Conservation (phyloP, 2,113 vertebrate genomes). For the Monopterus albus region DNA sequence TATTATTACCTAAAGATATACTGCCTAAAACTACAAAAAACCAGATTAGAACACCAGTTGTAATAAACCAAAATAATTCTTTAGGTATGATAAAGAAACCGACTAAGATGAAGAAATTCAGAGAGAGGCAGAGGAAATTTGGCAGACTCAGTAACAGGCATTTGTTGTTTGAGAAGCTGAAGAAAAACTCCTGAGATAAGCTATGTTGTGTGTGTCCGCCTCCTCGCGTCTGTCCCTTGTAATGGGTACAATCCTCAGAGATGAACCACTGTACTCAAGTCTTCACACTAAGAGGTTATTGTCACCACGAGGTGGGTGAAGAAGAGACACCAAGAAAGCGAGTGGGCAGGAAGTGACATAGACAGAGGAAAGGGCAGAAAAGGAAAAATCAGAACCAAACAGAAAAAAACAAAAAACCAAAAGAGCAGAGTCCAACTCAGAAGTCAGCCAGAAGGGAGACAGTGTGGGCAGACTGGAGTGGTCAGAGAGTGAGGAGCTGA, state of each 20-base stretch:
- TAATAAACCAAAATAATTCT: constrained; percentile 2
- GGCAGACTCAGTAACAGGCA: neutral
- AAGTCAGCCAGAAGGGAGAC: constrained; percentile 51
- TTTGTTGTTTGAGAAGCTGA: constrained; percentile 37
- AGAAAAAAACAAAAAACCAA: constrained; percentile 37
- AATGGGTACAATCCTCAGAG: constrained; percentile 55
- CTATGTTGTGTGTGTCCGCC: constrained; percentile 5
- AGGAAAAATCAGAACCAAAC: constrained; percentile 45
- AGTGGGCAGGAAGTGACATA: constrained; percentile 29
- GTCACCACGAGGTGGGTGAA: constrained; percentile 62
- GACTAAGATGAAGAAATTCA: constrained; percentile 24
- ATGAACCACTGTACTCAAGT: constrained; percentile 61
- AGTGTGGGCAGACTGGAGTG: constrained; percentile 58
- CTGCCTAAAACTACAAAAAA: neutral
- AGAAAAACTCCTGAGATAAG: constrained; percentile 11
- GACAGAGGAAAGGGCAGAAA: constrained; percentile 24
- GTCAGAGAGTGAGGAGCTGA: constrained; percentile 57
- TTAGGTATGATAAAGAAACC: constrained; percentile 3
- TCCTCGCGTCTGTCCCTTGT: constrained; percentile 34
- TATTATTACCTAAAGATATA: neutral
- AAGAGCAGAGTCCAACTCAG: constrained; percentile 43
- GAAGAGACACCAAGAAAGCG: constrained; percentile 32
- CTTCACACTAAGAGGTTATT: constrained; percentile 67
- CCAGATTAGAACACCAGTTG: neutral
- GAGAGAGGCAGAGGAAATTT: constrained; percentile 2